phyloP scores from a whole-genome alignment of 1,140 invertebrate species.

The Homarus americanus region DNA sequence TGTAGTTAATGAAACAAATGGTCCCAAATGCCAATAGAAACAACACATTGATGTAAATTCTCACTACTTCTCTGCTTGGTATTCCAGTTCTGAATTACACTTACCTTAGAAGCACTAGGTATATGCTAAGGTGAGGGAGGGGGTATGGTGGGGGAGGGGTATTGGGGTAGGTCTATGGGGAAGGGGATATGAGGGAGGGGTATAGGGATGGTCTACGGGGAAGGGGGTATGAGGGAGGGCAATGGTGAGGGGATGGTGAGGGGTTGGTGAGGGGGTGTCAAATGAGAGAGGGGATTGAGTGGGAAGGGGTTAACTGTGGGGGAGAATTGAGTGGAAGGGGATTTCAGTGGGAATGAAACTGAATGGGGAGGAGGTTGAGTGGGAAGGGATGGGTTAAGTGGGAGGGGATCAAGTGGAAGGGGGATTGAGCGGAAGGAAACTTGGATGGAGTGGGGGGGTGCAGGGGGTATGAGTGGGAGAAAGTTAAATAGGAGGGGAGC shows the following conservation, averaged over 20 bases:
- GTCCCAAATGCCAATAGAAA: conserved; percentile 41
- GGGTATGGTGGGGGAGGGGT: not conserved
- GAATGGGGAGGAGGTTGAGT: too few species aligned
- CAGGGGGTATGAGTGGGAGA: not conserved
- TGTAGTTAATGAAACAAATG: conserved; percentile 64
- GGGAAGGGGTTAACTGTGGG: too few species aligned
- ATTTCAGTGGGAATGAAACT: too few species aligned
- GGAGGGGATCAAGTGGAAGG: too few species aligned
- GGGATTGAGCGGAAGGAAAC: too few species aligned
- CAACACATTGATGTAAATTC: conserved; percentile 45
- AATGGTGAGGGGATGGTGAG: not conserved
- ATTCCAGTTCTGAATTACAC: not conserved
- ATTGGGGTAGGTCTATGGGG: not conserved
- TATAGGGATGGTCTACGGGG: not conserved
- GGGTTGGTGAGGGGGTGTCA: not conserved
- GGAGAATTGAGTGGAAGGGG: too few species aligned
- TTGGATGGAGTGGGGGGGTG: too few species aligned
- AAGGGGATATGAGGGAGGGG: conserved; percentile 6
- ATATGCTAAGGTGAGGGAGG: not conserved
- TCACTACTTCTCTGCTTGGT: conserved; percentile 27
- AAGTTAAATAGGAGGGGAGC: not conserved
- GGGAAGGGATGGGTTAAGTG: too few species aligned
- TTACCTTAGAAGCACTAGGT: conserved; percentile 1
- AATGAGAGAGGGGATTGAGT: not conserved
- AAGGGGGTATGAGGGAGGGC: not conserved